Evolutionary conservation across 2,113 vertebrate species (phyloP).

Genomic region (Gymnorhina tibicen): DNA sequence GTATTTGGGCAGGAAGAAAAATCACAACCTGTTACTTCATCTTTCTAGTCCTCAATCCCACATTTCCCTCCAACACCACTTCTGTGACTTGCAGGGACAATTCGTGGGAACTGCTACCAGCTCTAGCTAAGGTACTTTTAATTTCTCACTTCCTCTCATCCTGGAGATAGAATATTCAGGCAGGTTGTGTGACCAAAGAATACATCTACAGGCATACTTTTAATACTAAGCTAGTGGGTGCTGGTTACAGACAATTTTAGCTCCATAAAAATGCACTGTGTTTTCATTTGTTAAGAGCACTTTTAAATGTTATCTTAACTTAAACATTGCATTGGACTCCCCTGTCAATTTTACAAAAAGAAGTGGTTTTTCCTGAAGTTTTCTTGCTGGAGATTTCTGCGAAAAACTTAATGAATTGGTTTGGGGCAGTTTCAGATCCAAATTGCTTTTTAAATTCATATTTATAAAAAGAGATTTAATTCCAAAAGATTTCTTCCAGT

Average conservation of each 20-base stretch:
- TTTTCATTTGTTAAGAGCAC: neutral
- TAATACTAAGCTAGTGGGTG: neutral
- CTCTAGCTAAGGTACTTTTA: neutral
- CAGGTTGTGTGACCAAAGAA: neutral
- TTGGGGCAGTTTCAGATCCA: neutral
- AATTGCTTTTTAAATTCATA: neutral
- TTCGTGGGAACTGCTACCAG: neutral
- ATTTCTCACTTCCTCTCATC: neutral
- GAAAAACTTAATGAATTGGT: neutral
- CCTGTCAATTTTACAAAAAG: neutral
- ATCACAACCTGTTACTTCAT: neutral
- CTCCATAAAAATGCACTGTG: neutral
- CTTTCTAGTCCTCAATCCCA: neutral
- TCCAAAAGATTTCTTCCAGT: neutral
- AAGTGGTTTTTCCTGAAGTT: neutral
- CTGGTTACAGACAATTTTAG: neutral
- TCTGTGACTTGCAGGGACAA: neutral
- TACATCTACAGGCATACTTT: neutral
- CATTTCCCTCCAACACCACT: neutral
- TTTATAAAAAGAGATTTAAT: neutral
- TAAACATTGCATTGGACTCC: neutral
- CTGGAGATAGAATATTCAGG: neutral
- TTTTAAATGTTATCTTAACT: neutral
- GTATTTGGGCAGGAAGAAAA: neutral
- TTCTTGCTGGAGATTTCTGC: neutral